A percentile compares a stretch with the other conserved stretches of the same genome.
phyloP scores from a whole-genome alignment of 2,888 invertebrate species.

The Cancer borealis region DNA sequence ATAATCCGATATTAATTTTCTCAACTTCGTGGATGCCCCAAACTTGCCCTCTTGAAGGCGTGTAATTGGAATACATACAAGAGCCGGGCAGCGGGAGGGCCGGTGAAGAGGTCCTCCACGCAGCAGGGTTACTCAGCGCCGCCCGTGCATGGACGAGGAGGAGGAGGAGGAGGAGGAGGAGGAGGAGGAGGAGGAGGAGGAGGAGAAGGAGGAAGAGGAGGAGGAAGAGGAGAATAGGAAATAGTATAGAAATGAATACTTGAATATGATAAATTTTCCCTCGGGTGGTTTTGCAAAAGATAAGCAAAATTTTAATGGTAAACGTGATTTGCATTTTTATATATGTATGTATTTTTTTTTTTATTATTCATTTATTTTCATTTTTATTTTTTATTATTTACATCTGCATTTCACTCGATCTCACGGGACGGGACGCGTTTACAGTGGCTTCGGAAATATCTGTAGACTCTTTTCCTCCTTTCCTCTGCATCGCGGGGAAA shows the following conservation, averaged over 20 bases:
- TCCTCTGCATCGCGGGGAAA: not conserved
- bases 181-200: not conserved
- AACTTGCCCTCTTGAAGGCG: not conserved
- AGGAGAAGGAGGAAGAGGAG: not conserved
- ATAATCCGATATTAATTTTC: not conserved
- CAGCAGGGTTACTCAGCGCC: too few species aligned
- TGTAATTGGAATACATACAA: not conserved
- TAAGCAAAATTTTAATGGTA: not conserved
- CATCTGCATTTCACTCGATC: not conserved
- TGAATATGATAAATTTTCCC: too few species aligned
- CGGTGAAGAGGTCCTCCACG: not conserved
- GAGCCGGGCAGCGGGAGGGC: not conserved
- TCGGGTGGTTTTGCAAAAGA: too few species aligned
- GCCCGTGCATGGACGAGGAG: not conserved
- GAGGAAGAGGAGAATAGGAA: not conserved
- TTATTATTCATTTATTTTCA: not conserved
- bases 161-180: not conserved
- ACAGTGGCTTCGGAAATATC: not conserved
- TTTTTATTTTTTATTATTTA: not conserved
- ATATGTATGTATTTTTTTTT: too few species aligned
- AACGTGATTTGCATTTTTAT: not conserved
- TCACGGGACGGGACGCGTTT: not conserved
- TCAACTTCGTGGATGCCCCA: not conserved
- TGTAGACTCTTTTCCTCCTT: not conserved
- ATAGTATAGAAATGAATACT: too few species aligned